phyloP scores from a whole-genome alignment of 2,113 vertebrate species.

The Cyanoliseus patagonus region DNA sequence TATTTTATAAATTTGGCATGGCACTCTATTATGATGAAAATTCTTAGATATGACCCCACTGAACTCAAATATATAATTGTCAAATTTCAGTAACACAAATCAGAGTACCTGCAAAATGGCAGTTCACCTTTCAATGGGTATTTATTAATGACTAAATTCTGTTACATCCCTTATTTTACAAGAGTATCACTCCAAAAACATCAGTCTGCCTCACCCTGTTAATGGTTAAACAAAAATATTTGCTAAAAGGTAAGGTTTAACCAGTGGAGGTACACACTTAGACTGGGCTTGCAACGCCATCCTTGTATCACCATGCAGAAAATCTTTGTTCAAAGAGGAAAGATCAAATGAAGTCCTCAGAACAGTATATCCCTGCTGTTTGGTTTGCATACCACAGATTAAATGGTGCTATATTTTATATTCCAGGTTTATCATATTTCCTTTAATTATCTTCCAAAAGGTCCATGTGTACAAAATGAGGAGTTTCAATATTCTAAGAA shows the following conservation, averaged over 20 bases:
- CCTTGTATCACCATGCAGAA: neutral
- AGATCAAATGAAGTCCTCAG: neutral
- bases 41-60: neutral
- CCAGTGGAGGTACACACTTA: neutral
- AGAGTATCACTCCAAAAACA: neutral
- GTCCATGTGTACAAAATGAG: neutral
- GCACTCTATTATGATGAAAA: neutral
- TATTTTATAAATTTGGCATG: neutral
- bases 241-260: neutral
- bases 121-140: neutral
- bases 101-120: neutral
- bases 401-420: neutral
- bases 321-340: neutral
- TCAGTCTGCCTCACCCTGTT: neutral
- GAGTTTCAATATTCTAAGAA: conserved; percentile 24
- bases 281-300: neutral
- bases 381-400: conserved; percentile 3
- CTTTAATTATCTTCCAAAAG: neutral
- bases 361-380: neutral
- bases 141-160: neutral
- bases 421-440: neutral
- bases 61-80: neutral
- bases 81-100: neutral
- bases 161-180: neutral
- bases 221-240: neutral